Evolutionary conservation across 2,113 vertebrate species (phyloP).

Genomic region (Anser brachyrhynchus): DNA sequence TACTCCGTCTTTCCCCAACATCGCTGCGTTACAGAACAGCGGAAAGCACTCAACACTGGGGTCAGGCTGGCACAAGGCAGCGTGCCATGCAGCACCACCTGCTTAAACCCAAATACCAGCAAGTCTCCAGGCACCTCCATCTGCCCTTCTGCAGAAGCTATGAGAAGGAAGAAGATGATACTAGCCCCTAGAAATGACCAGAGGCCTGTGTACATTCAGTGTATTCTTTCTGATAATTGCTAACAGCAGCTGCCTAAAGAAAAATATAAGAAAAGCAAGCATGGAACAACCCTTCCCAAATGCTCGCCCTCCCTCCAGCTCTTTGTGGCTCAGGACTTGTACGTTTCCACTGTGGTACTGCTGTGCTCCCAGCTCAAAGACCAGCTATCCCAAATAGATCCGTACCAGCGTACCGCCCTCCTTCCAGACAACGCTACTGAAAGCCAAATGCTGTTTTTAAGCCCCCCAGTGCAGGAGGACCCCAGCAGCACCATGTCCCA

Average conservation of each 20-base stretch:
- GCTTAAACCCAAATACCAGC: background rate
- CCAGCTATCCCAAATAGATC: background rate
- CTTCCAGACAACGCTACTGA: fast-evolving
- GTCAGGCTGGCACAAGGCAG: background rate
- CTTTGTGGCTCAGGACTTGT: background rate
- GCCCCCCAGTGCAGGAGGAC: background rate
- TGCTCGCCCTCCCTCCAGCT: background rate
- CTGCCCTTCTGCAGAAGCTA: background rate
- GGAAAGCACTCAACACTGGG: background rate
- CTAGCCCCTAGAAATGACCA: background rate
- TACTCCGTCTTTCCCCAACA: background rate
- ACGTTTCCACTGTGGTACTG: background rate
- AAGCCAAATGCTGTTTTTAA: background rate
- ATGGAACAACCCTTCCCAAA: background rate
- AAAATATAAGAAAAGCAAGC: background rate
- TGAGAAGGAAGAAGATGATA: background rate
- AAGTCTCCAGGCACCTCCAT: background rate
- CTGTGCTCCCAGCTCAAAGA: background rate
- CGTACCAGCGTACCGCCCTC: background rate
- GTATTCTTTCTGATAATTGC: conserved; percentile 7
- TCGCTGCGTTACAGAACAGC: background rate
- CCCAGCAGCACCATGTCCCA: fast-evolving
- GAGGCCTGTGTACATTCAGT: fast-evolving
- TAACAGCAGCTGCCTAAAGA: background rate
- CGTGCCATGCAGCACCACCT: background rate